Evolutionary conservation across 2,113 vertebrate species (phyloP), one percentile per base, ranked within the genome.

Genomic region (Silurus glanis): DNA sequence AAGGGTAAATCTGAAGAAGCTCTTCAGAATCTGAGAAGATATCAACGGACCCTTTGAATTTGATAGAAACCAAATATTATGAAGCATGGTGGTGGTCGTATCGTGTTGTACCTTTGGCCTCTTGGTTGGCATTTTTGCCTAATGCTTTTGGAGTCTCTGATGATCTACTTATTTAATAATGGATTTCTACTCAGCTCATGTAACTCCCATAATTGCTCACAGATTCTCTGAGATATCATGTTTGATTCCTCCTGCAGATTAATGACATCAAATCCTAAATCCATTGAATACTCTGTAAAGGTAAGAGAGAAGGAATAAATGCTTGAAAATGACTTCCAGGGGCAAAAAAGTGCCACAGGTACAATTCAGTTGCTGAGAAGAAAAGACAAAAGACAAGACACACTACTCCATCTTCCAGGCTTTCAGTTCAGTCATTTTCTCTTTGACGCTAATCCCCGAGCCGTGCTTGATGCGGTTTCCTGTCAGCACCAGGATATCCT

Each of bases 401-500:
- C 17, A 45, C 13, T 45, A 9, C 12, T 21, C 17, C 28, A 59
- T 80, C 78, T 80, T 59, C 12, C 56, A 56, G 25, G n/a, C 75
- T 58, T 58, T 14, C 53, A 61, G 78, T 37, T 45, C 56, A 58
- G 78, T 23, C 76, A 84, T 84, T 64, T 84, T 51, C 13, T 51
- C 64, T 72, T 82, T 74, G 79, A 86, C 66, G 53, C 56, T 81
- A 81, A 72, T 86, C 67, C 79, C 53, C n/a, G 74, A 59, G 17
- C 76, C 13, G 28, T 56, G 53, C 79, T 81, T 37, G 37, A 74
- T 81, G 67, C 81, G 64, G 51, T 66, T 61, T 72, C 28, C 79
- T 86, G 85, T 82, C 84, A 71, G 64, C 23, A 6, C 76, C 51
- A 19, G 49, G 84, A 80, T 80, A 80, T 80, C 28, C 64, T 80